These are phyloP conservation scores for Taeniopygia guttata DNA, from an alignment of 2,797 vertebrate species.

Conservation along the genomic window DNA sequence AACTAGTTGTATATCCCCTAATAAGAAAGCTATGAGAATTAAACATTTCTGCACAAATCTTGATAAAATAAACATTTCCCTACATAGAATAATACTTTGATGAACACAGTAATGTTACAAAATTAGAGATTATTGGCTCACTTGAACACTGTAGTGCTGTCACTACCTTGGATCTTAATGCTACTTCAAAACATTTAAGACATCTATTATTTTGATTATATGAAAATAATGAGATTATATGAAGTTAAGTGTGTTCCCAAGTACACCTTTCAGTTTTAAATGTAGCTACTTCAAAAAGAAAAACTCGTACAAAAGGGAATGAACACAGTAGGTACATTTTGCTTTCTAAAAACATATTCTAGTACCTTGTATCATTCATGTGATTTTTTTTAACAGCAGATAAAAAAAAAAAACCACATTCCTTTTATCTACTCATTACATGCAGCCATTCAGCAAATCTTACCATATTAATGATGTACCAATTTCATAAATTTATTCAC, in stretches of 20 bases:
- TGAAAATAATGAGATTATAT: not conserved
- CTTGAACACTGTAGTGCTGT: not conserved
- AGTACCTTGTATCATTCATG: not conserved
- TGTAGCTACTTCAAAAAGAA: not conserved
- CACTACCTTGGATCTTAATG: not conserved
- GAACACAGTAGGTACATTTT: not conserved
- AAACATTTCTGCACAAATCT: not conserved
- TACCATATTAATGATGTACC: not conserved
- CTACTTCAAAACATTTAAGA: constrained; percentile 3
- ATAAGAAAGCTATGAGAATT: not conserved
- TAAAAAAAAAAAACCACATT: not conserved
- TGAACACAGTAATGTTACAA: not conserved
- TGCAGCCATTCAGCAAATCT: not conserved
- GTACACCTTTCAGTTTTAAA: not conserved
- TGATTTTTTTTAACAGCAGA: not conserved
- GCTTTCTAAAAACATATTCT: not conserved
- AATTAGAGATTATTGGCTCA: not conserved
- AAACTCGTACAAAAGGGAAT: not conserved
- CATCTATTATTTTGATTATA: not conserved
- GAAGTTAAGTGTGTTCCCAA: not conserved
- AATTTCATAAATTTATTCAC: not conserved
- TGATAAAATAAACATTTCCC: not conserved
- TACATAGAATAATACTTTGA: not conserved
- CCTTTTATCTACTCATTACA: not conserved
- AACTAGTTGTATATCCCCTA: not conserved